phyloP scores from a whole-genome alignment of 2,113 vertebrate species.

The Aegithalos caudatus region DNA sequence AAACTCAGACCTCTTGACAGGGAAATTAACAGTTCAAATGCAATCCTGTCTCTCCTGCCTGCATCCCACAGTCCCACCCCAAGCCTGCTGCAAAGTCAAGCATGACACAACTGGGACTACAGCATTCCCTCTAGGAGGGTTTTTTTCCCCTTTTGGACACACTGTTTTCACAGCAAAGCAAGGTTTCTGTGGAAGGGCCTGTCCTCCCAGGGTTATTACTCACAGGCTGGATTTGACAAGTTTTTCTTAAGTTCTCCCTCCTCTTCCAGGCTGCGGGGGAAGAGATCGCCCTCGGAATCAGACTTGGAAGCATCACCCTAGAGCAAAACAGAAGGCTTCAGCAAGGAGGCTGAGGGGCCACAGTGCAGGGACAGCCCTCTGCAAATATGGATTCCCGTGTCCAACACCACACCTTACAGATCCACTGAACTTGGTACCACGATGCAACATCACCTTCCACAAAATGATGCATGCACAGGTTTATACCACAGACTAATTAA shows the following conservation, averaged over 20 bases:
- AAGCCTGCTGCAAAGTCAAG: neutral
- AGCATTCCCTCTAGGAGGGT: neutral
- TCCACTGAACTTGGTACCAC: slow-evolving; percentile 26
- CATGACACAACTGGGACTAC: neutral
- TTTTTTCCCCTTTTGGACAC: neutral
- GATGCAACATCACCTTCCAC: slow-evolving; percentile 69
- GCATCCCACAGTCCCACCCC: neutral
- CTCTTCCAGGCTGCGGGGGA: slow-evolving; percentile 84
- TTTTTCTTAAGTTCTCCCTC: slow-evolving; percentile 85
- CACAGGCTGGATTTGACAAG: slow-evolving; percentile 81
- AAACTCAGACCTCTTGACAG: fast-evolving
- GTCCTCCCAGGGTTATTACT: slow-evolving; percentile 48
- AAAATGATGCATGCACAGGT: slow-evolving; percentile 68
- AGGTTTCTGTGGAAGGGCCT: neutral
- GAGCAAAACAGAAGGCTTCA: slow-evolving; percentile 55
- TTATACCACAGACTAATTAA: slow-evolving; percentile 70
- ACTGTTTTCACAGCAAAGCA: neutral
- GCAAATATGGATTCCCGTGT: neutral
- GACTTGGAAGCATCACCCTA: slow-evolving; percentile 92
- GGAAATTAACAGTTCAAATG: neutral
- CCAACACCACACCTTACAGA: slow-evolving; percentile 47
- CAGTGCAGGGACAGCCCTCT: neutral
- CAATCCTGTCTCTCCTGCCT: neutral
- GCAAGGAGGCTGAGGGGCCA: neutral
- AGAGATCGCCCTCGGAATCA: slow-evolving; percentile 86